phyloP scores from a whole-genome alignment of 1,140 invertebrate species.

The Bathynomus jamesi region DNA sequence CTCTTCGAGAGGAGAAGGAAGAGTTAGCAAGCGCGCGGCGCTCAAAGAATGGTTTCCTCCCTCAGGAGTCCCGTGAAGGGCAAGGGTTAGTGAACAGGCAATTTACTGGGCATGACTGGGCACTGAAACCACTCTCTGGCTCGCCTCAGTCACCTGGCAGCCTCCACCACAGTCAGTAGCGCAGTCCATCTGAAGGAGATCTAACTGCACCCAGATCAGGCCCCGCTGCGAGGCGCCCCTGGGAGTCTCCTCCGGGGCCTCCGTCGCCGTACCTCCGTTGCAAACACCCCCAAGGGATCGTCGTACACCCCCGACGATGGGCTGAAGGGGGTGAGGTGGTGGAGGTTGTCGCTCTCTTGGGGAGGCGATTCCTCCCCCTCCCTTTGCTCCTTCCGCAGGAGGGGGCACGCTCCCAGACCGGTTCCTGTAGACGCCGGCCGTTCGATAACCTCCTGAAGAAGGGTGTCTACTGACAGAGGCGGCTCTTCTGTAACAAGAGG shows the following conservation, averaged over 20 bases:
- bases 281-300: not conserved
- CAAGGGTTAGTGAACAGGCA: too few species aligned
- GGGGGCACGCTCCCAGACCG: not conserved
- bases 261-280: not conserved
- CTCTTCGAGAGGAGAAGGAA: too few species aligned
- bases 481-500: not conserved
- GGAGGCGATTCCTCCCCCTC: not conserved
- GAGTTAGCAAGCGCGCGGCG: too few species aligned
- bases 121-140: too few species aligned
- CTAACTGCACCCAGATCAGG: not conserved
- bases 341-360: not conserved
- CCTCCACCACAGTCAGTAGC: not conserved
- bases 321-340: not conserved
- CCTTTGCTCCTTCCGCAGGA: not conserved
- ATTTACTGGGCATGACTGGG: too few species aligned
- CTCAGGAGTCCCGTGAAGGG: too few species aligned
- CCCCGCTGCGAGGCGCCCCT: not conserved
- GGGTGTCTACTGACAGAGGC: not conserved
- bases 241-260: not conserved
- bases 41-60: too few species aligned
- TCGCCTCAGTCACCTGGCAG: not conserved
- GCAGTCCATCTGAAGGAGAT: not conserved
- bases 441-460: not conserved
- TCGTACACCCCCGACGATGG: not conserved
- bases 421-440: not conserved